These are phyloP conservation scores for Liparis tanakae DNA, from an alignment of 2,797 vertebrate species.

Conservation along the genomic window DNA sequence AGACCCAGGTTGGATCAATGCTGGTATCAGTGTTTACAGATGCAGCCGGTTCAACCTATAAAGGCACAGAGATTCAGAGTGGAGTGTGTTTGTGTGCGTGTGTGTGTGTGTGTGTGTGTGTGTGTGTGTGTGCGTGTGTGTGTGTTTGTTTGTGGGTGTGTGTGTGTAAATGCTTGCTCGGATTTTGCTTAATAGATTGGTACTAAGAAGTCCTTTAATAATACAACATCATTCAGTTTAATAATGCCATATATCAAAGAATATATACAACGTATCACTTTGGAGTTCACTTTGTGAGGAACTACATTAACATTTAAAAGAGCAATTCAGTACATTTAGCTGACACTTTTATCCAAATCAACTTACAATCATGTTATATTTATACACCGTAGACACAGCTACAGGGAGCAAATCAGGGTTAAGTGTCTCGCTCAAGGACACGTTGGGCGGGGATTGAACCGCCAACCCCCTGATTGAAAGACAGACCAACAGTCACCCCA, in stretches of 20 bases:
- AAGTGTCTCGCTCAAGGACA: too few relatives aligned
- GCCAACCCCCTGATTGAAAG: too few relatives aligned
- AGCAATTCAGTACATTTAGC: neutral
- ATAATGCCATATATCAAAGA: neutral
- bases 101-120: constrained; percentile 14
- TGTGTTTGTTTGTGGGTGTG: neutral
- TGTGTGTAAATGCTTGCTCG: constrained; percentile 11
- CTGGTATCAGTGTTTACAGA: constrained; percentile 87
- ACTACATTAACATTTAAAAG: neutral
- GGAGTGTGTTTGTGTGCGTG: constrained; percentile 20
- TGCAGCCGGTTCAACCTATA: constrained; percentile 70
- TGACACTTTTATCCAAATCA: too few relatives aligned
- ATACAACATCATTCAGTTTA: neutral
- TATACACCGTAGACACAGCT: too few relatives aligned
- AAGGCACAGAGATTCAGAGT: constrained; percentile 47
- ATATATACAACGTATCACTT: neutral
- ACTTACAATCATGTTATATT: too few relatives aligned
- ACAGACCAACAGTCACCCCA: too few relatives aligned
- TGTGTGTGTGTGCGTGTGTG: constrained; percentile 19
- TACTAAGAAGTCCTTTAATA: neutral
- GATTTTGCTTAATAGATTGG: neutral
- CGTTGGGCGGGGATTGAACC: too few relatives aligned
- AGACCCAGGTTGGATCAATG: constrained; percentile 88
- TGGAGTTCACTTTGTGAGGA: neutral
- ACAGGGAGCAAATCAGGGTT: too few relatives aligned